Percentiles rank a stretch among this genome's conserved stretches.
Conservation (phyloP, 2,888 invertebrate genomes). For the Nebria salina region DNA sequence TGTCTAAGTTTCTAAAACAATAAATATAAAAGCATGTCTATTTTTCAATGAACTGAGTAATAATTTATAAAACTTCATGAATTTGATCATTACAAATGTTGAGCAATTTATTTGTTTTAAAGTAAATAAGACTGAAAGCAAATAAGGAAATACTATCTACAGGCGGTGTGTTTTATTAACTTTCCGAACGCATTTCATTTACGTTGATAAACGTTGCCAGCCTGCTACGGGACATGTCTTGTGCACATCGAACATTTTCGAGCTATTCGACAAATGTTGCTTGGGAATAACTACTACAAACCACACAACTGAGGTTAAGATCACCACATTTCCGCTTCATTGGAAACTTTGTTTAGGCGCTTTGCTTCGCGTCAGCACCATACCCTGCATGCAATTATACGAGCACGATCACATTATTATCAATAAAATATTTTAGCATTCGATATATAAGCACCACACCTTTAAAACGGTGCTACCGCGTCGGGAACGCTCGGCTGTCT, state of each 20-base stretch:
- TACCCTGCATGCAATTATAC: slow-evolving; percentile 10
- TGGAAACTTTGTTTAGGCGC: slow-evolving; percentile 23
- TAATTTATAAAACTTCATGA: not conserved
- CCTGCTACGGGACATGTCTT: not conserved
- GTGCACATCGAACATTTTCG: not conserved
- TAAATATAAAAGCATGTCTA: too few relatives aligned
- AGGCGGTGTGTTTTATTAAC: not conserved
- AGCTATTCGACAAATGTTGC: slow-evolving; percentile 5
- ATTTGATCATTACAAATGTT: not conserved
- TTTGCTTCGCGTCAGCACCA: slow-evolving; percentile 3
- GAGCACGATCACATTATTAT: slow-evolving; percentile 3
- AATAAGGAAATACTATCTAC: not conserved
- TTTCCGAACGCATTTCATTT: not conserved
- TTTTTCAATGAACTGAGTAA: not conserved
- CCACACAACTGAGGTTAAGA: slow-evolving; percentile 14
- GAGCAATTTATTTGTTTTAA: not conserved
- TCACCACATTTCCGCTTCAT: slow-evolving; percentile 31
- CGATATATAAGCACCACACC: too few relatives aligned
- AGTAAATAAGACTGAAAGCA: not conserved
- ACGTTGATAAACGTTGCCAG: not conserved
- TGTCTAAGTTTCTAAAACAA: too few relatives aligned
- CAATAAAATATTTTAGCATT: not conserved
- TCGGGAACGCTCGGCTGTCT: too few relatives aligned
- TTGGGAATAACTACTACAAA: not conserved
- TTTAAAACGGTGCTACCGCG: too few relatives aligned